phyloP scores from a whole-genome alignment of 2,888 invertebrate species.

The Alentia gelatinosa region DNA sequence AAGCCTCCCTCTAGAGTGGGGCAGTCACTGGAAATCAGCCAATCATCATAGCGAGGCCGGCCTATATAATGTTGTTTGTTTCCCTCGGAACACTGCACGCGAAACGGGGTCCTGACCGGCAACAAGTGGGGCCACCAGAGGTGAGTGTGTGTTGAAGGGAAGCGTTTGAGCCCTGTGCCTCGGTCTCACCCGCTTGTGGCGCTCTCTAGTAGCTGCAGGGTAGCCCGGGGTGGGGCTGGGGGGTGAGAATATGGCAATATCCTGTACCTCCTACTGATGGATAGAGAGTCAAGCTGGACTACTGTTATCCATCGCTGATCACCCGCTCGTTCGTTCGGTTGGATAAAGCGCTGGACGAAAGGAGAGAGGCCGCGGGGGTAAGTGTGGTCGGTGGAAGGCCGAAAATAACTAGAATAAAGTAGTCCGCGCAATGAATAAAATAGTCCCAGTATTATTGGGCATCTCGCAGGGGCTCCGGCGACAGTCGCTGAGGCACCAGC shows the following conservation, averaged over 20 bases:
- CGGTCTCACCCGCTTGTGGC: background rate
- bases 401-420: conserved; percentile 10
- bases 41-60: too few relatives aligned
- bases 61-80: too few relatives aligned
- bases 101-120: too few relatives aligned
- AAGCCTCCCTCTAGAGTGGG: too few relatives aligned
- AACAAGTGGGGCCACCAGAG: too few relatives aligned
- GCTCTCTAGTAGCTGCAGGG: background rate
- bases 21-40: too few relatives aligned
- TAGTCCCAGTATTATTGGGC: conserved; percentile 10
- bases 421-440: conserved; percentile 16
- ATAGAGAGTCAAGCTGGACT: background rate
- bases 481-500: background rate
- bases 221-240: background rate
- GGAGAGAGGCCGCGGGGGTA: background rate
- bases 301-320: background rate
- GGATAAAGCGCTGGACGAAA: too few relatives aligned
- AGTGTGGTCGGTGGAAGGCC: background rate
- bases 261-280: background rate
- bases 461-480: background rate
- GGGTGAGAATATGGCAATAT: background rate
- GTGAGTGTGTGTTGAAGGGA: too few relatives aligned
- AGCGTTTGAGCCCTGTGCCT: too few relatives aligned
- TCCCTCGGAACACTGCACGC: too few relatives aligned
- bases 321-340: background rate